A percentile compares a stretch with the other conserved stretches of the same genome.
Evolutionary conservation across 37 sponge, comb jelly and placozoan species (phyloP).

Genomic region (Agelas oroides): DNA sequence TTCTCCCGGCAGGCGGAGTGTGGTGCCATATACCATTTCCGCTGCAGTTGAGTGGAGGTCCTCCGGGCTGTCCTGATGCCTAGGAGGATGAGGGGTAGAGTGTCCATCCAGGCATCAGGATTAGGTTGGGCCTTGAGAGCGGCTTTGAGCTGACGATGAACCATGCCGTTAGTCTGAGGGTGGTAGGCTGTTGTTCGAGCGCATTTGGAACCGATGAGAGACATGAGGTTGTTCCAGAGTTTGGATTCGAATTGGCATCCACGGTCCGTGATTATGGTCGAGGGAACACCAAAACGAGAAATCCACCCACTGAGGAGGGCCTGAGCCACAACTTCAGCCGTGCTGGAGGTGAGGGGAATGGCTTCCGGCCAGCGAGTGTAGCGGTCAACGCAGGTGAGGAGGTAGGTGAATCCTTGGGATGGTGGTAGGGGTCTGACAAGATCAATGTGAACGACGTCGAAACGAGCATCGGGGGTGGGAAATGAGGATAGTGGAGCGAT

Average conservation of each 20-base stretch:
- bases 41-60: constrained; percentile 62
- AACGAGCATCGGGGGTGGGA: constrained; percentile 52
- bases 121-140: not conserved
- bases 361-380: constrained; percentile 64
- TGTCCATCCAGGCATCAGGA: constrained; percentile 16
- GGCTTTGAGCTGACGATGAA: constrained; percentile 68
- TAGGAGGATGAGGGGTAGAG: constrained; percentile 31
- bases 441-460: constrained; percentile 69
- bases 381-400: constrained; percentile 57
- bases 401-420: constrained; percentile 57
- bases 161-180: constrained; percentile 67
- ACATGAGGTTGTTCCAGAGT: constrained; percentile 51
- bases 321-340: constrained; percentile 66
- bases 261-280: constrained; percentile 73
- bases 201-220: constrained; percentile 49
- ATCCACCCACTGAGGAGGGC: constrained; percentile 74
- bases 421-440: constrained; percentile 73
- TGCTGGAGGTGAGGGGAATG: constrained; percentile 44
- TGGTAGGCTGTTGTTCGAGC: constrained; percentile 68
- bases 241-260: constrained; percentile 72
- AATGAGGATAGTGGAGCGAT: constrained; percentile 40
- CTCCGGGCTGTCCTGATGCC: constrained; percentile 65
- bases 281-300: constrained; percentile 71
- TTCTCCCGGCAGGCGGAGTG: constrained; percentile 73
- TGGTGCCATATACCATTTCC: constrained; percentile 78